Evolutionary conservation across 2,888 invertebrate genomes (phyloP), one percentile per base, ranked within the genome.

Genomic region (Suillia variegata): DNA sequence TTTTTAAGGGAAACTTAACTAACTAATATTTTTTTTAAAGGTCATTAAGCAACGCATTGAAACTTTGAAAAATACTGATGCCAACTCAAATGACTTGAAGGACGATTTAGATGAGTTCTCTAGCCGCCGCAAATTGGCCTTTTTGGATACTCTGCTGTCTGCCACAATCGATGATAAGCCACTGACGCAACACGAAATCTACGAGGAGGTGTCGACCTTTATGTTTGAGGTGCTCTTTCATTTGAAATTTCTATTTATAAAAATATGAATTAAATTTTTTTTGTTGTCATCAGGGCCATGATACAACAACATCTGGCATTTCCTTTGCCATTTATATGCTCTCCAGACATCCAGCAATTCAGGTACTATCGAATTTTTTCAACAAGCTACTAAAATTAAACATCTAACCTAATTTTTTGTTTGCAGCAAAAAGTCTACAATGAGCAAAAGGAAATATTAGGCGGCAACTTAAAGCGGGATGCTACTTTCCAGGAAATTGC

Each of bases 291-390:
- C n/a, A 85, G 85, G 86, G 86, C 1, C 86, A 86, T 62, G 86
- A 87, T 63, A 87, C 87, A 0, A 87, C 86, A 0, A 84, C 86
- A 0, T 85, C 87, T 1, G 87, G 85, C 1, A 80, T 87, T 10
- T 78, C 81, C 0, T 87, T 85, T 70, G 74, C 83, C 0, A 74
- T 85, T 0, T 84, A 82, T 65, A 78, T 85, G 59, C 75, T 87
- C 0, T 85, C 87, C 1, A 80, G 83, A 56, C 79, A 85, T 67
- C 81, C 82, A 3, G 82, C 84, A 22, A 71, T 85, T 1, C 87
- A 87, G 74, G 83, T 84, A 38, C n/a, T 8, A 38, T 4, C n/a
- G n/a, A n/a, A n/a, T n/a, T n/a, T n/a, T n/a, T n/a, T 31, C 31
- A 8, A 12, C 31, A 12, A 31, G 12, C 31, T 31, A 8, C 31